phyloP scores from a whole-genome alignment of 1,140 invertebrate genomes.

The Bombus huntii region DNA sequence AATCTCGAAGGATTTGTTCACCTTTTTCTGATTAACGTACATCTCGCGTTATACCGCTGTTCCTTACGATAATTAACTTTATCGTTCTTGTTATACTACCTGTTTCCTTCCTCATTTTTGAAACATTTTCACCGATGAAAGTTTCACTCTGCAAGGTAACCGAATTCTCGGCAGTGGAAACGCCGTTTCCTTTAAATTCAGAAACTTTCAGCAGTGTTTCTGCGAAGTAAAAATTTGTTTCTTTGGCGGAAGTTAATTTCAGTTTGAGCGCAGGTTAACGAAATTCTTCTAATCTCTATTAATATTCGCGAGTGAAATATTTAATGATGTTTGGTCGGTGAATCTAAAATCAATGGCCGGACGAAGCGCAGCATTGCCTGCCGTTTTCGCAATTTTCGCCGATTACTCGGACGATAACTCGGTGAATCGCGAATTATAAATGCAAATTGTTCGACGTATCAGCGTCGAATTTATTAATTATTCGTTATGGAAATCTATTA shows the following conservation, averaged over 20 bases:
- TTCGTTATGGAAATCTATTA: neutral
- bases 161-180: neutral
- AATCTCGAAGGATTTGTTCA: neutral
- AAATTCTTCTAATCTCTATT: neutral
- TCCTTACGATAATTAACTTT: slow-evolving; percentile 28
- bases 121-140: neutral
- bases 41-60: no score
- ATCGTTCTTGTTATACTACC: neutral
- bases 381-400: slow-evolving; percentile 1
- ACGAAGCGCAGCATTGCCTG: neutral
- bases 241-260: neutral
- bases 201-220: slow-evolving; percentile 7
- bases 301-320: slow-evolving; percentile 7
- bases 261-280: neutral
- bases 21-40: slow-evolving; percentile 1
- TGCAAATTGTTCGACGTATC: slow-evolving; percentile 9
- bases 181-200: neutral
- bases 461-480: neutral
- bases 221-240: slow-evolving; percentile 18
- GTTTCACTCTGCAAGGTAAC: neutral
- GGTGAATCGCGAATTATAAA: slow-evolving; percentile 8
- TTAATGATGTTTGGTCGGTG: neutral
- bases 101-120: neutral
- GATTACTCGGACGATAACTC: neutral
- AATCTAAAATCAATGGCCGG: neutral